phyloP scores from a whole-genome alignment of 2,797 vertebrate species.

The Hemitrygon akajei region DNA sequence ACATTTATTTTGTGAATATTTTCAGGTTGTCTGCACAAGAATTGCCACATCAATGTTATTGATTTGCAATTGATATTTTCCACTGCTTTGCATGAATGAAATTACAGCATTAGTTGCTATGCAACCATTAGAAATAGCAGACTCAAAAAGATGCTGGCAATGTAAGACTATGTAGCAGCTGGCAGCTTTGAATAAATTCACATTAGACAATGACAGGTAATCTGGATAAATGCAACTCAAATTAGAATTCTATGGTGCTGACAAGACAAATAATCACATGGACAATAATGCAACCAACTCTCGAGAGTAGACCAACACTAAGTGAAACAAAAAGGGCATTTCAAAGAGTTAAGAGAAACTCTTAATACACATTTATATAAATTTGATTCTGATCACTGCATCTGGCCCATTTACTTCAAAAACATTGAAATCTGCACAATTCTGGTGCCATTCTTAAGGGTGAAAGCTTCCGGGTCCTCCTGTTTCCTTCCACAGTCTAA shows the following conservation, averaged over 20 bases:
- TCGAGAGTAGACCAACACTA: neutral
- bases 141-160: neutral
- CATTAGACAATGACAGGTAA: slow-evolving; percentile 14
- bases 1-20: neutral
- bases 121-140: neutral
- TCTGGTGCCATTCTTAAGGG: no score
- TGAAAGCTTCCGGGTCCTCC: no score
- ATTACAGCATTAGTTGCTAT: slow-evolving; percentile 15
- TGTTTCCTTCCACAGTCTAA: no score
- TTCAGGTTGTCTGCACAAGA: neutral
- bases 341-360: neutral
- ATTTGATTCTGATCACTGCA: neutral
- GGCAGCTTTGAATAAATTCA: slow-evolving; percentile 6
- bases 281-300: neutral
- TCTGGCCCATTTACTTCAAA: neutral
- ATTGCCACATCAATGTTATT: neutral
- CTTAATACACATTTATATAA: no score
- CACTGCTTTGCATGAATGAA: neutral
- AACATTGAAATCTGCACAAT: neutral
- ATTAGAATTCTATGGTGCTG: neutral
- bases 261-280: neutral
- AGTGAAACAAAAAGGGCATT: neutral
- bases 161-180: neutral
- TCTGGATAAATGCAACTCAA: neutral
- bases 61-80: neutral